Base-by-base conservation (phyloP, 53 echinoderm and acorn worm genomes). In the Patiria pectinifera region DNA sequence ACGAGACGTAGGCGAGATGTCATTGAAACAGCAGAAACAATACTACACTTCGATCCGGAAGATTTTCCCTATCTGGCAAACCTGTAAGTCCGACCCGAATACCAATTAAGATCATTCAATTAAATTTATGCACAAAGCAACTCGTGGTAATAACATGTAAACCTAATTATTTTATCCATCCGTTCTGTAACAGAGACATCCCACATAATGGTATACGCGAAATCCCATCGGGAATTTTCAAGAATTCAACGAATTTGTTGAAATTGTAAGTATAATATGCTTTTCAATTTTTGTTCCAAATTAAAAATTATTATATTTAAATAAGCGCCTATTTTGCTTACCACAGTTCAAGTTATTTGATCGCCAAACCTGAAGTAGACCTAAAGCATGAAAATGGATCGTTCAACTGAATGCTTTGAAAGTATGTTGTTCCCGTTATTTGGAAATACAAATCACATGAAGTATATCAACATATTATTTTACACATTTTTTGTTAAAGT, bases 31-130 rank as follows among this genome's bases (percentile, higher is more conserved):
- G 58, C 58, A 19, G 61, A 58, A 43, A 78, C 78, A 7, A 70
- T 86, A 13, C 86, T 92, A 5, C 86, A 85, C 49, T 47, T 79
- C 24, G 11, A 24, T 59, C 92, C 82, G 14, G 80, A n/a, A 62
- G 11, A 81, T 49, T 92, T 92, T 18, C 80, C 58, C 12, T 49
- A 78, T 43, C 82, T 97, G 24, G 93, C 94, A 4, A 93, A 94
- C 46, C 62, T 95, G 97, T 97, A 87, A 95, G 97, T 93, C 23
- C 58, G 2, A 60, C 12, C 60, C 60, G 12, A 60, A 60, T 18
- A 66, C 13, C 19, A 3, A 66, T 13, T 2, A 16, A 16, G 15
- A 18, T 11, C 66, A 15, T 66, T 66, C 15, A 66, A 66, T 66
- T 66, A 66, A 14, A 14, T 66, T 18, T 11, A 66, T 66, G 12